Conservation (phyloP, 2,797 vertebrate genomes). For the Microctenopoma stevenorrisi region DNA sequence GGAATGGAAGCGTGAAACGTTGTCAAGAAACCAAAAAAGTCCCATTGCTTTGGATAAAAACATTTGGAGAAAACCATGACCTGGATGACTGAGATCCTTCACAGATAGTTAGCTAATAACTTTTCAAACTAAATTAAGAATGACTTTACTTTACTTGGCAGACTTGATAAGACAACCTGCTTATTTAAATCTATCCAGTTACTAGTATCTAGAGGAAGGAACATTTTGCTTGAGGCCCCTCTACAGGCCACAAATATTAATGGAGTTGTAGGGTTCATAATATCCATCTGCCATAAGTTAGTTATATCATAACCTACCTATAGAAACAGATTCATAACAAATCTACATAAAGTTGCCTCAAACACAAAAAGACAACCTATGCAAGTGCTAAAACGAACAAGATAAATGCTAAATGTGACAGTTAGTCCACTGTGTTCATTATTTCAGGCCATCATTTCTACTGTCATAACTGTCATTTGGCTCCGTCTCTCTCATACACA, state of each 20-base stretch:
- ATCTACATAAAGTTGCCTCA: background rate
- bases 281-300: background rate
- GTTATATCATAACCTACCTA: background rate
- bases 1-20: too few relatives aligned
- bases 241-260: slow-evolving; percentile 53
- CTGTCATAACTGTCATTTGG: background rate
- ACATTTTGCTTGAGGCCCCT: slow-evolving; percentile 49
- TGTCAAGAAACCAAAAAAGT: too few relatives aligned
- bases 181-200: too few relatives aligned
- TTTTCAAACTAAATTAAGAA: too few relatives aligned
- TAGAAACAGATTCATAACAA: background rate
- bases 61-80: too few relatives aligned
- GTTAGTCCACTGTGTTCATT: background rate
- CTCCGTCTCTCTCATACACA: background rate
- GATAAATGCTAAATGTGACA: slow-evolving; percentile 6
- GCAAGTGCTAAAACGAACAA: background rate
- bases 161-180: too few relatives aligned
- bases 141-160: too few relatives aligned
- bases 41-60: too few relatives aligned
- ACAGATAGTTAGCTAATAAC: too few relatives aligned
- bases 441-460: too few relatives aligned
- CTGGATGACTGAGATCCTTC: too few relatives aligned
- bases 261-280: slow-evolving; percentile 1
- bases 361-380: background rate
- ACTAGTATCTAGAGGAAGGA: background rate